Base-by-base conservation (phyloP, 1,140 invertebrate species). In the Zeugodacus cucurbitae region DNA sequence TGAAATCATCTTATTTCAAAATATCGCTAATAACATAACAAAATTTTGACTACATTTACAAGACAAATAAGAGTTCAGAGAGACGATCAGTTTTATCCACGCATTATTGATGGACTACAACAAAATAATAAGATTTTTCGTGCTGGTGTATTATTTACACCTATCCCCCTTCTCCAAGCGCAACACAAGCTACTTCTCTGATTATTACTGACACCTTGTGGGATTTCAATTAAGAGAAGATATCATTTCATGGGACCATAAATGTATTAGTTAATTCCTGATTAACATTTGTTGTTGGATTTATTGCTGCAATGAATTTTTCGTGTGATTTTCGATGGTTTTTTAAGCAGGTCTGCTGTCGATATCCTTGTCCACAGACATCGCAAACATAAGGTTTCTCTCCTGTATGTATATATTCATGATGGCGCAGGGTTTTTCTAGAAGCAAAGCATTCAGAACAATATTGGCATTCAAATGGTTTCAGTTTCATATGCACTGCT, bases 341-440 rank as follows among this genome's bases (percentile, higher is more conserved):
- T 86, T 93, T 93, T 29, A 93, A 90, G 88, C 90, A 91, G 26
- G 92, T 92, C 86, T 91, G 92, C 88, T 93, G 92, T 0, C 92
- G 88, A 87, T 91, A 93, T 0, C 91, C 90, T 88, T 95, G 95
- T 0, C 96, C 95, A 90, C 96, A 96, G 59, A 96, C 95, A 87
- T 95, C 94, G 90, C 97, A 98, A 1, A 95, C 95, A 88, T 96
- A 97, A 0, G 96, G 96, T 90, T 96, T 96, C 89, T 97, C 96
- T 0, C 96, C 97, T 0, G 97, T 98, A 90, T 98, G 96, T 44
- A 96, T 96, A 32, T 96, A 94, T 90, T 96, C 96, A 91, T 96
- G 96, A 89, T 92, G 91, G 0, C 90, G 88, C 7, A 94, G 86
- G 0, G 92, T 93, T 74, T 92, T 93, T 5, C 91, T 86, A 1